Conservation (phyloP, 2,888 invertebrate species). For the Loripinus fragilis region DNA sequence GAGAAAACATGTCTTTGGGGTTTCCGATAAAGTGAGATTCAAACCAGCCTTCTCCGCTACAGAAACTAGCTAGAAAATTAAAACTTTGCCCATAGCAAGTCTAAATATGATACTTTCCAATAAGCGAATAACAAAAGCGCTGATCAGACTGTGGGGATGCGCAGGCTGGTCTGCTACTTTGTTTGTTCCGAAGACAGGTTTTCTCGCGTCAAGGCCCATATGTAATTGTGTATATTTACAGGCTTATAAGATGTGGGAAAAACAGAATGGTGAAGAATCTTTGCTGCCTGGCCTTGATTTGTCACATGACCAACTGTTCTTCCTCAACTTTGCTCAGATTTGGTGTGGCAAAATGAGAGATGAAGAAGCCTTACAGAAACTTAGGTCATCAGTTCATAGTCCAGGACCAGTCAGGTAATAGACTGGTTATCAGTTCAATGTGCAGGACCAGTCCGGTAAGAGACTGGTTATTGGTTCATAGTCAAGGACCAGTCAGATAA, state of each 20-base stretch:
- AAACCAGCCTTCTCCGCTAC: too few relatives aligned
- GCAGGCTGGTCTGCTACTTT: too few relatives aligned
- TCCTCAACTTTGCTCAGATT: constrained; percentile 87
- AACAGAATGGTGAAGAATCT: constrained; percentile 85
- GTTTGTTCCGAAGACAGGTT: too few relatives aligned
- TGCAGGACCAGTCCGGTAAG: constrained; percentile 89
- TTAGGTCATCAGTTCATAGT: constrained; percentile 97
- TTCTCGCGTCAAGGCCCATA: too few relatives aligned
- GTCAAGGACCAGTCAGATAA: constrained; percentile 90
- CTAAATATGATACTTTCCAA: too few relatives aligned
- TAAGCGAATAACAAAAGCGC: too few relatives aligned
- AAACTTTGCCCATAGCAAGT: too few relatives aligned
- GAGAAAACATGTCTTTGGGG: too few relatives aligned
- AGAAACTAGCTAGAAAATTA: too few relatives aligned
- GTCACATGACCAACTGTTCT: constrained; percentile 83
- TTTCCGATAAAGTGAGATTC: too few relatives aligned
- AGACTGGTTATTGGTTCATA: constrained; percentile 96
- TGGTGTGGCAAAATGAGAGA: constrained; percentile 93
- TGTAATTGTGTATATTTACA: too few relatives aligned
- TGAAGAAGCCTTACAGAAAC: constrained; percentile 92
- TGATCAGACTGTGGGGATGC: too few relatives aligned
- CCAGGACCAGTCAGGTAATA: constrained; percentile 89
- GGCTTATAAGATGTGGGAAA: constrained; percentile 81
- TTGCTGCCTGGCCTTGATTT: constrained; percentile 86
- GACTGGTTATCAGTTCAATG: constrained; percentile 97